These are phyloP conservation scores for Sarcophaga variegata DNA, from an alignment of 2,888 invertebrate genomes.

Conservation along the genomic window DNA sequence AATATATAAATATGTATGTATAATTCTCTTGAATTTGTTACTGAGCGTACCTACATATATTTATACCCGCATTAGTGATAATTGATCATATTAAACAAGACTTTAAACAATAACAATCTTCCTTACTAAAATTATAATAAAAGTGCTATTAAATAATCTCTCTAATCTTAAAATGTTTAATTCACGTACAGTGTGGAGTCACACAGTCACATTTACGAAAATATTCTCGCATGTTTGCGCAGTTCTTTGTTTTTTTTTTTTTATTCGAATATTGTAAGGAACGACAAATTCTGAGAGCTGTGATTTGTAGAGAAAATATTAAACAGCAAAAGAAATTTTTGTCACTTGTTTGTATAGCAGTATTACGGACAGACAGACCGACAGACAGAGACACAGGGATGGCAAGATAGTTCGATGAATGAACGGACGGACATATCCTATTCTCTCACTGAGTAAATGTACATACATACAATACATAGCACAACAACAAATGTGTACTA, in stretches of 20 bases:
- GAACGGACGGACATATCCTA: background rate
- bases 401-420: background rate
- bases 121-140: constrained; percentile 12
- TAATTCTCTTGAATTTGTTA: background rate
- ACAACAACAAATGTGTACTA: constrained; percentile 36
- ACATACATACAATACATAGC: background rate
- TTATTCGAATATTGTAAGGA: constrained; percentile 14
- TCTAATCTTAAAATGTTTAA: constrained; percentile 42
- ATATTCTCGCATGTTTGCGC: background rate
- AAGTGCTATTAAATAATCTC: constrained; percentile 6
- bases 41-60: background rate
- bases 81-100: constrained; percentile 36
- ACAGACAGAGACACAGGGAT: constrained; percentile 1
- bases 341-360: constrained; percentile 28
- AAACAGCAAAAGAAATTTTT: constrained; percentile 19
- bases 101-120: constrained; percentile 27
- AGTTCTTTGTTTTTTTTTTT: background rate
- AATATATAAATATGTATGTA: background rate
- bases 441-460: constrained; percentile 28
- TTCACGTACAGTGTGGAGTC: background rate
- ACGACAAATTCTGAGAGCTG: constrained; percentile 32
- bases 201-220: background rate
- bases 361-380: constrained; percentile 28
- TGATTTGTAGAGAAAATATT: constrained; percentile 47
- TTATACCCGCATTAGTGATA: constrained; percentile 8